Evolutionary conservation across 2,113 vertebrate genomes (phyloP).

Genomic region (Delphinapterus leucas): DNA sequence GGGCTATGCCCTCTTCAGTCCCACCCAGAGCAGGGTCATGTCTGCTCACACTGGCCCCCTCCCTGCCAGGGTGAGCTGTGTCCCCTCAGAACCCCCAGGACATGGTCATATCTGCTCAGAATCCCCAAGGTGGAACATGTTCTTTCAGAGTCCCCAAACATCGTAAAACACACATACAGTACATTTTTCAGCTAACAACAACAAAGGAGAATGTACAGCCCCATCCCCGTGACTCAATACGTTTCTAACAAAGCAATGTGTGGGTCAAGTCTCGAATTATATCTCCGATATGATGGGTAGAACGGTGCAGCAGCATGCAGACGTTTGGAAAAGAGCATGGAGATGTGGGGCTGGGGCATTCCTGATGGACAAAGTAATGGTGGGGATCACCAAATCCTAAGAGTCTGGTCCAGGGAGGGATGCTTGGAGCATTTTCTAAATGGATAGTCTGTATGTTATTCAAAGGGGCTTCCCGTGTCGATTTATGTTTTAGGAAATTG

Average conservation of each 20-base stretch:
- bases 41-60: not conserved
- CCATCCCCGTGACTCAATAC: not conserved
- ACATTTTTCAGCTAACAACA: not conserved
- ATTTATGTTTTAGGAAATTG: not conserved
- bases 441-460: not conserved
- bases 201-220: not conserved
- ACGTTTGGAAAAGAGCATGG: not conserved
- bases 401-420: not conserved
- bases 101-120: not conserved
- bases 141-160: not conserved
- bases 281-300: not conserved
- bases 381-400: not conserved
- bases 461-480: not conserved
- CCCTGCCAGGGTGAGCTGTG: not conserved
- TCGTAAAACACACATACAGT: not conserved
- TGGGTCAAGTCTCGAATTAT: not conserved
- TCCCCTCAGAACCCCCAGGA: not conserved
- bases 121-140: fast-evolving
- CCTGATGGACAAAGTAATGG: not conserved
- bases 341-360: not conserved
- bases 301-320: fast-evolving
- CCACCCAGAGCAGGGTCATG: no score
- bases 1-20: not conserved
- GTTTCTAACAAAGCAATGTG: not conserved
- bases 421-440: not conserved